Percentiles rank a stretch among this genome's conserved stretches.
Evolutionary conservation across 2,113 vertebrate species (phyloP).

Genomic region (Eptatretus burgeri): DNA sequence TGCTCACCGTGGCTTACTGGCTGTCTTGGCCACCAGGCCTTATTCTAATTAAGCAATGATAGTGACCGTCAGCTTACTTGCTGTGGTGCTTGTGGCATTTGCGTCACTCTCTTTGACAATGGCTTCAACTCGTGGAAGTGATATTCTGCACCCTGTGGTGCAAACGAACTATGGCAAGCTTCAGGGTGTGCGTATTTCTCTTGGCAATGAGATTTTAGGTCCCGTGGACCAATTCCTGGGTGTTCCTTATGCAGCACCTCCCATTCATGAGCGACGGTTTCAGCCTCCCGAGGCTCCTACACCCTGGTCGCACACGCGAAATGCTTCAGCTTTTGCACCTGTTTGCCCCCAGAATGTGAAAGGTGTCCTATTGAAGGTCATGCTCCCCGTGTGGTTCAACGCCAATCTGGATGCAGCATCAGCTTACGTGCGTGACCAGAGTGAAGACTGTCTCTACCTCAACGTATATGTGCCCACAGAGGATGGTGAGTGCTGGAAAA

Average conservation of each 20-base stretch:
- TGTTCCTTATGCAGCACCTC: conserved; percentile 70
- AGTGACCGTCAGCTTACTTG: too few relatives aligned
- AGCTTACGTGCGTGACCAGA: conserved; percentile 87
- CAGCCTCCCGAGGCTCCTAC: conserved; percentile 63
- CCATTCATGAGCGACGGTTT: conserved; percentile 62
- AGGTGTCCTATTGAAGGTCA: conserved; percentile 78
- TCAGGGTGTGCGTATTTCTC: conserved; percentile 78
- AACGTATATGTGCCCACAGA: conserved; percentile 98
- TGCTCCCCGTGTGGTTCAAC: conserved; percentile 98
- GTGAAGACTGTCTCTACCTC: conserved; percentile 86
- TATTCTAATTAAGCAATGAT: too few relatives aligned
- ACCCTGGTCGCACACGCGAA: conserved; percentile 57
- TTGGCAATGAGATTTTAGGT: conserved; percentile 89
- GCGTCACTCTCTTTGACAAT: too few relatives aligned
- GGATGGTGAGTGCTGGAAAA: conserved; percentile 60
- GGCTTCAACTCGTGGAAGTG: not conserved
- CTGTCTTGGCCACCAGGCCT: too few relatives aligned
- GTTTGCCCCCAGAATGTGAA: conserved; percentile 93
- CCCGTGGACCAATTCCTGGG: conserved; percentile 88
- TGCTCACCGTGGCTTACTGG: too few relatives aligned
- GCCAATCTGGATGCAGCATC: conserved; percentile 88
- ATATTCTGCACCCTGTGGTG: conserved; percentile 34
- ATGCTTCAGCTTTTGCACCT: conserved; percentile 69
- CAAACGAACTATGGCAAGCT: conserved; percentile 53
- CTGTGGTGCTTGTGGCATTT: too few relatives aligned